Percentiles rank a stretch among this genome's conserved stretches.
Conservation (phyloP, 2,113 vertebrate genomes). For the Cephalophus harveyi region DNA sequence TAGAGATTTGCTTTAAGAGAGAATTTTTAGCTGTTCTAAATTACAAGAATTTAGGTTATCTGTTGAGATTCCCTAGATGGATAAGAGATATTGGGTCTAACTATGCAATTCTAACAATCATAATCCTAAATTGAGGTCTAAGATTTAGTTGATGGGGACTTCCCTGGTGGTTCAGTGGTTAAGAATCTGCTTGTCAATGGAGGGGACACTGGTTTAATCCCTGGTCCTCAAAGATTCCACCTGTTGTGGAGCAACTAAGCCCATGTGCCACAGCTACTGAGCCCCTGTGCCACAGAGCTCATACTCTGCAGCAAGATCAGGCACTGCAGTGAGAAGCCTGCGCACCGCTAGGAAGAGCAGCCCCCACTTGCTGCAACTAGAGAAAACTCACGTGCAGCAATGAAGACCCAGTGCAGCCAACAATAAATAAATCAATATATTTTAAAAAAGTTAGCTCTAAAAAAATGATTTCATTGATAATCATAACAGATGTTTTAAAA, state of each 20-base stretch:
- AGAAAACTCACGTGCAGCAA: background rate
- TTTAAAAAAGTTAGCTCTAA: background rate
- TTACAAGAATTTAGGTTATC: background rate
- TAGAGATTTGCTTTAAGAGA: background rate
- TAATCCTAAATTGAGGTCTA: background rate
- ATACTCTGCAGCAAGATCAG: background rate
- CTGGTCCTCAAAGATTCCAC: background rate
- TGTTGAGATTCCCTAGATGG: background rate
- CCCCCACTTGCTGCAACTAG: background rate
- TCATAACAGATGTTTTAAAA: background rate
- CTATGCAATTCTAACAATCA: background rate
- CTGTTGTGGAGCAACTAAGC: background rate
- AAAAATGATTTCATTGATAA: background rate
- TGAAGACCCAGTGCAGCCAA: background rate
- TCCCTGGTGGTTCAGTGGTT: background rate
- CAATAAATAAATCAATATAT: background rate
- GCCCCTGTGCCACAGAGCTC: accelerated
- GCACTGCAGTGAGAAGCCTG: background rate
- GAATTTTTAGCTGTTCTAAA: constrained; percentile 8
- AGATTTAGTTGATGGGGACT: background rate
- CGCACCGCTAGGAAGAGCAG: background rate
- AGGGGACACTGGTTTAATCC: background rate
- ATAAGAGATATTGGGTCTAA: background rate
- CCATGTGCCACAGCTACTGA: background rate
- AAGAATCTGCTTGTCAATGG: background rate